Conservation (phyloP, 2,113 vertebrate genomes). For the Globicephala melas region DNA sequence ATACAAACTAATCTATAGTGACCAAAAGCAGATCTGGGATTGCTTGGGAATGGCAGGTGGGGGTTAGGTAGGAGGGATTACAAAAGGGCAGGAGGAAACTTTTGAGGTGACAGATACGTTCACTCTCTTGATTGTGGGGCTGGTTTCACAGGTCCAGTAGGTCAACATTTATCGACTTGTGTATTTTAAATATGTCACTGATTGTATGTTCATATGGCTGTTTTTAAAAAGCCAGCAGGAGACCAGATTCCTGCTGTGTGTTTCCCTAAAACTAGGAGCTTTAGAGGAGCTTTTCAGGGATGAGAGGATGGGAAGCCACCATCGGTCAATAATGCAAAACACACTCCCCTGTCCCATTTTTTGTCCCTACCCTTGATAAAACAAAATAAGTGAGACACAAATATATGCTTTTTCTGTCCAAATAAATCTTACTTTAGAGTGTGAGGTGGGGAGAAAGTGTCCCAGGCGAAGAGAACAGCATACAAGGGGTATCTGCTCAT, state of each 20-base stretch:
- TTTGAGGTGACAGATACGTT: background rate
- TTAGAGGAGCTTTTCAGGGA: background rate
- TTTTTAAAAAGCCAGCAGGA: background rate
- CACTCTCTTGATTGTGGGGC: background rate
- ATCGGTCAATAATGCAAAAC: background rate
- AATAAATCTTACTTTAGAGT: background rate
- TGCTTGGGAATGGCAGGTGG: background rate
- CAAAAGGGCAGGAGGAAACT: background rate
- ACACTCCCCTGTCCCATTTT: background rate
- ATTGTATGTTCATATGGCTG: background rate
- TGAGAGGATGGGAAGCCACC: background rate
- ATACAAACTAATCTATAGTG: background rate
- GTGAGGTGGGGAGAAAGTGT: background rate
- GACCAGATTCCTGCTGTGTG: background rate
- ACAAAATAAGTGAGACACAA: background rate
- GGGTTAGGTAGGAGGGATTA: background rate
- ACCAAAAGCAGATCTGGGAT: background rate
- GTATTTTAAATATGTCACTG: too few species aligned
- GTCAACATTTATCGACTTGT: background rate
- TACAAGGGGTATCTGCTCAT: background rate
- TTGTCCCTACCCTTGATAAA: background rate
- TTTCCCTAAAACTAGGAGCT: background rate
- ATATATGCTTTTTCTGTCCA: background rate
- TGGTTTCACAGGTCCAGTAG: background rate
- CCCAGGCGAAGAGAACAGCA: background rate